Percentiles rank a stretch among this genome's conserved stretches.
phyloP scores from a whole-genome alignment of 2,888 invertebrate genomes.

The Drosophila emarginata region DNA sequence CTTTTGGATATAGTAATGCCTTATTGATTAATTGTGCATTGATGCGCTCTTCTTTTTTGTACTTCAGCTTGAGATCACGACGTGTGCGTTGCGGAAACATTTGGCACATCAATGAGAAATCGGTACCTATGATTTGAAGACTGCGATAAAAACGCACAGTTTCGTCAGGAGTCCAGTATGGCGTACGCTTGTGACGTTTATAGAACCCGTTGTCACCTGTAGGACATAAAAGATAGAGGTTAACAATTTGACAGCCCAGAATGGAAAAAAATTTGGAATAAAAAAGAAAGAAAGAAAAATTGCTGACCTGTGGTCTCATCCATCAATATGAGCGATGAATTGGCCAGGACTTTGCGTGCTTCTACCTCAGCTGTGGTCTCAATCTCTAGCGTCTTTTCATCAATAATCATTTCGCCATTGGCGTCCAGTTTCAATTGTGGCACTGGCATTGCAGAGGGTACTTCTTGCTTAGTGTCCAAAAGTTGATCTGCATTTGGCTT shows the following conservation, averaged over 20 bases:
- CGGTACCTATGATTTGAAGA: conserved; percentile 94
- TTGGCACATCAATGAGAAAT: conserved; percentile 94
- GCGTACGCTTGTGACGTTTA: conserved; percentile 86
- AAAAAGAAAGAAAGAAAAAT: background rate
- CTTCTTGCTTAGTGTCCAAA: conserved; percentile 47
- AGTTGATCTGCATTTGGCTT: conserved; percentile 47
- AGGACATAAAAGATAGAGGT: background rate
- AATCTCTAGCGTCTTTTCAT: conserved; percentile 90
- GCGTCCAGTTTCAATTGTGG: conserved; percentile 94
- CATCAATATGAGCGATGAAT: conserved; percentile 86
- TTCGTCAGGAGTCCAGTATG: conserved; percentile 90
- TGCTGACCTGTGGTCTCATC: conserved; percentile 83
- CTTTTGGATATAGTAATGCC: conserved; percentile 87
- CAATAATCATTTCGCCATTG: conserved; percentile 92
- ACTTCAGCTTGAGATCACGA: conserved; percentile 94
- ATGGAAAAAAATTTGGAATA: background rate
- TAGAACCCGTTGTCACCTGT: conserved; percentile 85
- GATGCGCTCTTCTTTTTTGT: conserved; percentile 93
- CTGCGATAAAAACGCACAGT: conserved; percentile 96
- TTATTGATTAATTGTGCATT: conserved; percentile 89
- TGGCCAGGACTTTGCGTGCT: conserved; percentile 86
- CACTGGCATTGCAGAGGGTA: conserved; percentile 84
- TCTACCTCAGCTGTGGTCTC: conserved; percentile 88
- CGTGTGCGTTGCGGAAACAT: conserved; percentile 91
- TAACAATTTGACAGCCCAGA: background rate